A percentile compares a stretch with the other conserved stretches of the same genome.
Evolutionary conservation across 2,113 vertebrate genomes (phyloP).

Genomic region (Heterocephalus glaber): DNA sequence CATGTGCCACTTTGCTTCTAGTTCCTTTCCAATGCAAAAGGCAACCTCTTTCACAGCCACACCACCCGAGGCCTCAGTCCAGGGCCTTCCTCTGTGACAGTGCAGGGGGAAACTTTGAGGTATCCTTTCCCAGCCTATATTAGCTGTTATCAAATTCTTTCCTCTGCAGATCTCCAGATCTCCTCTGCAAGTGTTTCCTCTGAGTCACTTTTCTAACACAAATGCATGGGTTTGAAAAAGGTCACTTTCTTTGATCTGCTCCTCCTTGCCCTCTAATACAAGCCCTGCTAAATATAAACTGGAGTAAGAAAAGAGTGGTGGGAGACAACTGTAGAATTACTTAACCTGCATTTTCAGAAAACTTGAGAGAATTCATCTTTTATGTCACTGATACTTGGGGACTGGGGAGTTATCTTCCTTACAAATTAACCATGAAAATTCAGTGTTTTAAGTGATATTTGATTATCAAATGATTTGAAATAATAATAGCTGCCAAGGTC

Average conservation of each 20-base stretch:
- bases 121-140: neutral
- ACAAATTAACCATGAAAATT: neutral
- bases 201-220: slow-evolving; percentile 20
- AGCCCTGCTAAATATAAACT: neutral
- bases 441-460: neutral
- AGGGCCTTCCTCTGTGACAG: neutral
- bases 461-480: neutral
- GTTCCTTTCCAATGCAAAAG: neutral
- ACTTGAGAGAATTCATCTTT: neutral
- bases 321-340: neutral
- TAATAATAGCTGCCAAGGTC: neutral
- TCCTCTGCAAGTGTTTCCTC: neutral
- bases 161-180: neutral
- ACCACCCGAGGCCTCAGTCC: neutral
- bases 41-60: neutral
- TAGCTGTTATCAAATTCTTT: neutral
- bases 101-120: neutral
- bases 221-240: slow-evolving; percentile 10
- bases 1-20: neutral
- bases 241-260: neutral
- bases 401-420: neutral
- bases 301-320: neutral
- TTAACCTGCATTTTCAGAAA: slow-evolving; percentile 8
- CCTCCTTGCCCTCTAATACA: neutral
- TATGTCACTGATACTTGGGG: neutral